phyloP scores from a whole-genome alignment of 2,888 invertebrate species.

The Patella depressa region DNA sequence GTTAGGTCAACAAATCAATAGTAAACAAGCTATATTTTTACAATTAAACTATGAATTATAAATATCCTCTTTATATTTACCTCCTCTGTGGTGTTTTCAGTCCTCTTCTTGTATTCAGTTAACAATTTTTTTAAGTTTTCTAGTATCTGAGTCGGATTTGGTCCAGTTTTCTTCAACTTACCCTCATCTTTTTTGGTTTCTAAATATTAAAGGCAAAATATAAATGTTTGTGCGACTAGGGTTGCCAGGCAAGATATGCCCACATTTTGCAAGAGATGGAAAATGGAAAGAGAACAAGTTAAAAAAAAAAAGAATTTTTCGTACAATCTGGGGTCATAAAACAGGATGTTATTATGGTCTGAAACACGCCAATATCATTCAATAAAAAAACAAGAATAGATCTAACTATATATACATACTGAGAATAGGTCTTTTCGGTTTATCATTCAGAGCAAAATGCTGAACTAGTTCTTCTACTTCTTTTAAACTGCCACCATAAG shows the following conservation, averaged over 20 bases:
- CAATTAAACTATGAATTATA: no score
- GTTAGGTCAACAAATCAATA: no score
- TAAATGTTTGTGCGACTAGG: no score
- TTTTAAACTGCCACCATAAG: constrained; percentile 65
- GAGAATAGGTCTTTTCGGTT: constrained; percentile 29
- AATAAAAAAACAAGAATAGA: no score
- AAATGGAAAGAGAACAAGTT: no score
- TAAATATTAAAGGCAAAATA: background rate
- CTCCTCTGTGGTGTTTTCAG: constrained; percentile 61
- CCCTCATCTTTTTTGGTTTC: constrained; percentile 31
- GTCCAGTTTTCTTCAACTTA: constrained; percentile 38
- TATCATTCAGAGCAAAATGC: constrained; percentile 52
- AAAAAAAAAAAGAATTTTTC: no score
- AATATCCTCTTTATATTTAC: constrained; percentile 30
- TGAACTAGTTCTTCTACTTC: constrained; percentile 62
- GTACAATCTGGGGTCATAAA: no score
- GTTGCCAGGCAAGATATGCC: no score
- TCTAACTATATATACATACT: background rate
- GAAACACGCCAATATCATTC: no score
- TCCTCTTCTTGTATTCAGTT: constrained; percentile 56
- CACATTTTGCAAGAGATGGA: no score
- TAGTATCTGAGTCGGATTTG: constrained; percentile 54
- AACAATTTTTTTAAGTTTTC: constrained; percentile 60
- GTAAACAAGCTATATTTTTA: no score
- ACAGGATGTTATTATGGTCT: no score